Evolutionary conservation across 2,888 invertebrate genomes (phyloP).

Genomic region (Thymelicus acteon): DNA sequence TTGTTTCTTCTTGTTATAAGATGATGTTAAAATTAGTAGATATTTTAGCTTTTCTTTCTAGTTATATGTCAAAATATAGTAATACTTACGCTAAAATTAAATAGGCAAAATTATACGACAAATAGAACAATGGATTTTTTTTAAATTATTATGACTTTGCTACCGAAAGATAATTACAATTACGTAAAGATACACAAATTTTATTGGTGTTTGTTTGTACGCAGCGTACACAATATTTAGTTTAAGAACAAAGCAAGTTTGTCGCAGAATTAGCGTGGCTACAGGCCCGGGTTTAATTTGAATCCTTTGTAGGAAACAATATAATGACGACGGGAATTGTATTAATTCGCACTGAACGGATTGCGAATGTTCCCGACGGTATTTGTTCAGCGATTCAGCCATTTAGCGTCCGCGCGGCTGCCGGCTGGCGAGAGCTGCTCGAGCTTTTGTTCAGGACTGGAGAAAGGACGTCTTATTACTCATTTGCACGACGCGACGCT

Average conservation of each 20-base stretch:
- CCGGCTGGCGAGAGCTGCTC: constrained; percentile 2
- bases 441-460: constrained; percentile 12
- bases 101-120: too few relatives aligned
- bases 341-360: constrained; percentile 27
- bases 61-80: too few relatives aligned
- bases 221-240: background rate
- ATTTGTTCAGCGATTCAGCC: constrained; percentile 23
- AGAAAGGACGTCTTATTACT: background rate
- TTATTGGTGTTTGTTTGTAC: too few relatives aligned
- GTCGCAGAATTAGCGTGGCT: constrained; percentile 12
- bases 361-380: constrained; percentile 31
- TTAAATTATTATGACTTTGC: too few relatives aligned
- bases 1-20: too few relatives aligned
- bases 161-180: too few relatives aligned
- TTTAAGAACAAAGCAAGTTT: constrained; percentile 17
- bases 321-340: constrained; percentile 31
- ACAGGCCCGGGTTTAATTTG: constrained; percentile 13
- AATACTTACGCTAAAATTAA: too few relatives aligned
- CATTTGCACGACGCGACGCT: background rate
- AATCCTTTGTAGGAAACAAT: constrained; percentile 30
- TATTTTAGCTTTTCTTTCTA: too few relatives aligned
- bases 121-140: too few relatives aligned
- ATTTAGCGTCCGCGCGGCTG: constrained; percentile 18
- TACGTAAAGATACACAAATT: background rate
- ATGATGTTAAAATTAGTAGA: too few relatives aligned